phyloP scores from a whole-genome alignment of 2,888 invertebrate species.

The Corbicula japonica region DNA sequence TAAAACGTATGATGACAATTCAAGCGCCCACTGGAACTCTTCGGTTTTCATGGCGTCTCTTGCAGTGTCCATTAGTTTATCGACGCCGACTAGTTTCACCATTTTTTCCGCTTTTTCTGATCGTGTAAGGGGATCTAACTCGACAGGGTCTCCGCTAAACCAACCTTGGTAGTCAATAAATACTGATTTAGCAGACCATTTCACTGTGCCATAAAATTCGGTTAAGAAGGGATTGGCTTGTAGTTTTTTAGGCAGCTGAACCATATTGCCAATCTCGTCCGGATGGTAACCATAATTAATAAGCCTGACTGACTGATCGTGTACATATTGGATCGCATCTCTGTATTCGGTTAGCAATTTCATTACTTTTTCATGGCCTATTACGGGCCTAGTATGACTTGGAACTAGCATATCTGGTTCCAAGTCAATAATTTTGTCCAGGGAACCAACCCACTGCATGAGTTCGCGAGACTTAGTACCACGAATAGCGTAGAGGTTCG shows the following conservation, averaged over 20 bases:
- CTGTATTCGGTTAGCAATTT: constrained; percentile 72
- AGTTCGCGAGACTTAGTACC: constrained; percentile 78
- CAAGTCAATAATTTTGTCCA: constrained; percentile 79
- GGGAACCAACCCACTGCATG: constrained; percentile 77
- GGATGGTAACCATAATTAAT: constrained; percentile 82
- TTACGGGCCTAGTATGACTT: constrained; percentile 79
- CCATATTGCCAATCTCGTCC: constrained; percentile 77
- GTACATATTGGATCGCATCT: constrained; percentile 82
- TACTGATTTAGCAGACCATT: constrained; percentile 80
- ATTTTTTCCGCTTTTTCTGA: constrained; percentile 71
- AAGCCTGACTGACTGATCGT: constrained; percentile 81
- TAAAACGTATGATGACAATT: constrained; percentile 71
- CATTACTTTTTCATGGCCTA: constrained; percentile 67
- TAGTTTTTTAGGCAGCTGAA: constrained; percentile 76
- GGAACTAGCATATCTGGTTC: constrained; percentile 79
- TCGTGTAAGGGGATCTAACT: constrained; percentile 70
- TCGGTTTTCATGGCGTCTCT: constrained; percentile 66
- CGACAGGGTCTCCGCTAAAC: constrained; percentile 78
- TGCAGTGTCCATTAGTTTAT: constrained; percentile 62
- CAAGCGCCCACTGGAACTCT: constrained; percentile 81
- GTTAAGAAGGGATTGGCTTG: constrained; percentile 74
- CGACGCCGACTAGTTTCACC: constrained; percentile 68
- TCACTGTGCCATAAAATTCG: constrained; percentile 81
- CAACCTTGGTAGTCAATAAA: constrained; percentile 73
- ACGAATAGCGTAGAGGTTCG: constrained; percentile 83